These are phyloP conservation scores for Drosophila ercepeae DNA, from an alignment of 1,140 invertebrate species.

Conservation along the genomic window DNA sequence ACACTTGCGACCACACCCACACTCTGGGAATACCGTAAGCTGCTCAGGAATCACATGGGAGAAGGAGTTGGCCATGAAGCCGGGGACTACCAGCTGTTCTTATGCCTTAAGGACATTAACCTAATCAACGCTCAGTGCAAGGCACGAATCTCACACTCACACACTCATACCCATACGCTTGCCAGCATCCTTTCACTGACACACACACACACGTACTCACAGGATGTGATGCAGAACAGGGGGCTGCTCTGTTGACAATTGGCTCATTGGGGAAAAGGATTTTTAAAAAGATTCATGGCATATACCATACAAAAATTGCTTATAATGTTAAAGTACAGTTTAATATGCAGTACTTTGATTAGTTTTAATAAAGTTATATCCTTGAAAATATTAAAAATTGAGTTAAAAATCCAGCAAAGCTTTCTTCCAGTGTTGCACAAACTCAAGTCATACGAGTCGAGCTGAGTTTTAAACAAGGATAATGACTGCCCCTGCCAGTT, in stretches of 20 bases:
- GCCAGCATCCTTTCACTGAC: conserved; percentile 5
- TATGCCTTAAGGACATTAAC: conserved; percentile 76
- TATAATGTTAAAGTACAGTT: neutral
- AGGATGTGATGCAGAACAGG: conserved; percentile 23
- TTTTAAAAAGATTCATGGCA: neutral
- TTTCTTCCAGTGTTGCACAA: neutral
- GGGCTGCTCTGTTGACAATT: conserved; percentile 26
- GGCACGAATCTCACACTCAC: conserved; percentile 27
- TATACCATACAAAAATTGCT: neutral
- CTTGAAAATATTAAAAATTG: neutral
- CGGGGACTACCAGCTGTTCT: conserved; percentile 53
- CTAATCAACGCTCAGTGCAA: conserved; percentile 69
- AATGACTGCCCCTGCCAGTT: conserved; percentile 54
- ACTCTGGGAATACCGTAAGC: conserved; percentile 16
- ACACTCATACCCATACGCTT: neutral
- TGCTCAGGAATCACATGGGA: conserved; percentile 12
- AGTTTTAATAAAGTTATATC: neutral
- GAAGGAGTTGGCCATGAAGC: conserved; percentile 8
- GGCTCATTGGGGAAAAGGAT: neutral
- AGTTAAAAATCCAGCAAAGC: neutral
- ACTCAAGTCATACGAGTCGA: conserved; percentile 12
- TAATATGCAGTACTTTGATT: neutral
- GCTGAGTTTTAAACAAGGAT: conserved; percentile 26
- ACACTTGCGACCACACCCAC: neutral
- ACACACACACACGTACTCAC: neutral